Percentiles rank a stretch among this genome's conserved stretches.
Evolutionary conservation across 2,888 invertebrate genomes (phyloP).

Genomic region (Pandemis heparana): DNA sequence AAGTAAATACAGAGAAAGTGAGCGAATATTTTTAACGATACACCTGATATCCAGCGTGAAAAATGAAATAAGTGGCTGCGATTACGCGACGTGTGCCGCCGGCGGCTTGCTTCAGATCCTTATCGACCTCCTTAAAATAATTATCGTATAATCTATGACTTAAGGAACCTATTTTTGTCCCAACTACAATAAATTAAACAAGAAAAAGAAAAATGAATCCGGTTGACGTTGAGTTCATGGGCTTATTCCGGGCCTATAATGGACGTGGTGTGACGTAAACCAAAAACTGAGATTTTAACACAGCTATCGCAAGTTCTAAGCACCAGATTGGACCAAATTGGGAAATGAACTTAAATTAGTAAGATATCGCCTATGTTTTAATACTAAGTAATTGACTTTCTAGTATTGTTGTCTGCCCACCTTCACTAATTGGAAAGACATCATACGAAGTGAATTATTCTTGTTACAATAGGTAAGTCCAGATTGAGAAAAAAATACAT

Average conservation of each 20-base stretch:
- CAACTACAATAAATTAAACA: constrained; percentile 12
- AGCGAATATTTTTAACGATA: constrained; percentile 59
- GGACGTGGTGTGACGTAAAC: background rate
- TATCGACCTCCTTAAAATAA: constrained; percentile 32
- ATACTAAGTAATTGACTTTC: background rate
- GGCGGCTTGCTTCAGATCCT: constrained; percentile 28
- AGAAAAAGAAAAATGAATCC: constrained; percentile 2
- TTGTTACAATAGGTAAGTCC: background rate
- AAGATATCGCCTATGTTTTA: background rate
- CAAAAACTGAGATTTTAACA: background rate
- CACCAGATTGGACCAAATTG: background rate
- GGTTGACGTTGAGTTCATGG: background rate
- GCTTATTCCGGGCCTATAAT: background rate
- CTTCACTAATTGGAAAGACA: no score
- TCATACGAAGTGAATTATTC: no score
- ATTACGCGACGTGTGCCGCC: constrained; percentile 57
- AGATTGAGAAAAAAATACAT: background rate
- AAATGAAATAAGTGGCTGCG: constrained; percentile 66
- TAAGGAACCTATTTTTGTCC: constrained; percentile 32
- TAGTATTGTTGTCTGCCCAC: background rate
- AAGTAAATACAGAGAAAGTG: constrained; percentile 63
- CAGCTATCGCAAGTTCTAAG: background rate
- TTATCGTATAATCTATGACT: constrained; percentile 39
- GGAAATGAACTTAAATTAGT: background rate
- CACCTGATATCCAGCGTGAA: constrained; percentile 59